These are phyloP conservation scores for Drosophila paucipuncta DNA, from an alignment of 2,888 invertebrate genomes.

Conservation along the genomic window DNA sequence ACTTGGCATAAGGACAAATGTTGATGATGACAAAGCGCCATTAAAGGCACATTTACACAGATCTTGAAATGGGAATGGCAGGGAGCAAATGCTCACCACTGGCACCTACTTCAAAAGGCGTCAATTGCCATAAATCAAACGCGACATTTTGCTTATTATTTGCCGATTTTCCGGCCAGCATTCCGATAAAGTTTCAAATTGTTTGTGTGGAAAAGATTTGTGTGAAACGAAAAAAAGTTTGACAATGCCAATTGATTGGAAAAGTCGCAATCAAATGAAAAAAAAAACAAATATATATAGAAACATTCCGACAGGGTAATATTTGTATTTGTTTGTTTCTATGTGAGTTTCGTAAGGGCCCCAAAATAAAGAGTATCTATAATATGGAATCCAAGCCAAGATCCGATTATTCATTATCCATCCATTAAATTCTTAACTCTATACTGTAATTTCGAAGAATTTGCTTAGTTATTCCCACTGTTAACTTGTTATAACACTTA, in stretches of 20 bases:
- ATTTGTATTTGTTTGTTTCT: not conserved
- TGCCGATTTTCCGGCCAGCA: conserved; percentile 62
- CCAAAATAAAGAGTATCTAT: not conserved
- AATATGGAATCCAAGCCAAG: not conserved
- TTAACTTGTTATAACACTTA: not conserved
- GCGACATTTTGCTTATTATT: conserved; percentile 78
- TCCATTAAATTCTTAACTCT: not conserved
- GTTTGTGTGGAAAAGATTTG: conserved; percentile 50
- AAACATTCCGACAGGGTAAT: not conserved
- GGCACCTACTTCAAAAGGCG: conserved; percentile 56
- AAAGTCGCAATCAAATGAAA: conserved; percentile 28
- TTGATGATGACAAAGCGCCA: conserved; percentile 84
- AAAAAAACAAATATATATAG: not conserved
- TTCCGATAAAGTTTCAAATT: conserved; percentile 41
- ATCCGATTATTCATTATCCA: too few relatives aligned
- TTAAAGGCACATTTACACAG: conserved; percentile 81
- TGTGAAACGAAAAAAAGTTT: conserved; percentile 29
- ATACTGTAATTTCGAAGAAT: not conserved
- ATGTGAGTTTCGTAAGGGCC: not conserved
- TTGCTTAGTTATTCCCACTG: not conserved
- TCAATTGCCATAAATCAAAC: conserved; percentile 76
- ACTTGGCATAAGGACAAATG: conserved; percentile 78
- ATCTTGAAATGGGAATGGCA: conserved; percentile 13
- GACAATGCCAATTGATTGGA: conserved; percentile 51
- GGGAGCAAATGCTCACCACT: not conserved